Evolutionary conservation across 2,888 invertebrate genomes (phyloP), one percentile per base, ranked within the genome.

Genomic region (Celastrina argiolus): DNA sequence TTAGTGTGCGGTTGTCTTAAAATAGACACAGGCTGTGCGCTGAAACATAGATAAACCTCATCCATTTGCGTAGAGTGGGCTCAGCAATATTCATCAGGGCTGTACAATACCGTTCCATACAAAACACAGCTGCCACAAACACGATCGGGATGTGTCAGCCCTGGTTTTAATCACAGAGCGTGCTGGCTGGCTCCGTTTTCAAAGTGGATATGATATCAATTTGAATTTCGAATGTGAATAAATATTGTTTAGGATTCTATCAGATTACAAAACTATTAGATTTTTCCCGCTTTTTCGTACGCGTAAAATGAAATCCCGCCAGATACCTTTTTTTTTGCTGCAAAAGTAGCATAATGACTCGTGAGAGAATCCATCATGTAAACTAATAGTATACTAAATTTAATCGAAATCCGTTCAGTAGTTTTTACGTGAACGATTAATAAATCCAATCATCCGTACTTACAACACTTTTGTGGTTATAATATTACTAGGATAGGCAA

Each of bases 151-250:
- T 22, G 12, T 22, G 1, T 22, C 18, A 22, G 51, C 51, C 22
- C 22, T 51, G 51, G 22, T 51, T 51, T 51, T 51, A 51, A 51
- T 51, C 22, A 51, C 12, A 51, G 51, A 22, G 51, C 51, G 51
- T 22, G 51, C 5, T 51, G 51, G 22, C 51, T 22, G 12, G 18
- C 22, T 51, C 51, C 51, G 12, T 51, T 51, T 51, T 22, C 51
- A 51, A 22, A 51, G 22, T 22, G 16, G 45, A 51, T 8, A 12
- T 22, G 5, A 10, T 22, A 51, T 22, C 18, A 51, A 22, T 51
- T 51, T 51, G 22, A 51, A 22, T 51, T 51, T 51, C 51, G 51
- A 51, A 12, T 22, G 51, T 4, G 12, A 12, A 22, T 42, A 16
- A 28, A 16, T 51, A 51, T 51, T 51, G 51, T 22, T 18, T 18